These are phyloP conservation scores for Tursiops truncatus DNA, from an alignment of 2,113 vertebrate species.

Conservation along the genomic window DNA sequence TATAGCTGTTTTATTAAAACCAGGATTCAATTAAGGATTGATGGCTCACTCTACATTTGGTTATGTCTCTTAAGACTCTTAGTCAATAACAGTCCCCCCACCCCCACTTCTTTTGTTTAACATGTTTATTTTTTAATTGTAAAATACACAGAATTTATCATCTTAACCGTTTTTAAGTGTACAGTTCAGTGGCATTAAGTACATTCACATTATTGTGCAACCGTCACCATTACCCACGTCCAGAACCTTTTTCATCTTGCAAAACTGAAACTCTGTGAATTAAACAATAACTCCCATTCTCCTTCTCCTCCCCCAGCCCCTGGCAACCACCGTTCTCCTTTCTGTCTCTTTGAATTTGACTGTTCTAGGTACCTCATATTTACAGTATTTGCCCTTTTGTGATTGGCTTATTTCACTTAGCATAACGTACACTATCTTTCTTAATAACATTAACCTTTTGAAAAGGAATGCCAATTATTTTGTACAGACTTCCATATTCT, in stretches of 20 bases:
- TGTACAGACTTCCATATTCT: background rate
- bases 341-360: background rate
- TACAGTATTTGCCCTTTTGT: background rate
- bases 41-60: background rate
- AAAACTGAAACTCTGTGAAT: background rate
- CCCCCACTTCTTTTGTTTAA: background rate
- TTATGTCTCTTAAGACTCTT: background rate
- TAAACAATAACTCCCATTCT: too few relatives aligned
- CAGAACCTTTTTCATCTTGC: background rate
- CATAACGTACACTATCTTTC: background rate
- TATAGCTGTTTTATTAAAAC: background rate
- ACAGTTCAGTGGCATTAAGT: background rate
- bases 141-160: background rate
- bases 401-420: background rate
- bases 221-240: background rate
- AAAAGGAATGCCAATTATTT: background rate
- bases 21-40: background rate
- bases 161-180: background rate
- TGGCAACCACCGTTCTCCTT: background rate
- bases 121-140: background rate
- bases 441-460: background rate
- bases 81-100: background rate
- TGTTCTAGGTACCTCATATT: background rate
- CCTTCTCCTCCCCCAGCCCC: background rate
- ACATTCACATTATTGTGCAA: too few relatives aligned